Evolutionary conservation across 1,140 invertebrate genomes (phyloP).

Genomic region (Penaeus indicus): DNA sequence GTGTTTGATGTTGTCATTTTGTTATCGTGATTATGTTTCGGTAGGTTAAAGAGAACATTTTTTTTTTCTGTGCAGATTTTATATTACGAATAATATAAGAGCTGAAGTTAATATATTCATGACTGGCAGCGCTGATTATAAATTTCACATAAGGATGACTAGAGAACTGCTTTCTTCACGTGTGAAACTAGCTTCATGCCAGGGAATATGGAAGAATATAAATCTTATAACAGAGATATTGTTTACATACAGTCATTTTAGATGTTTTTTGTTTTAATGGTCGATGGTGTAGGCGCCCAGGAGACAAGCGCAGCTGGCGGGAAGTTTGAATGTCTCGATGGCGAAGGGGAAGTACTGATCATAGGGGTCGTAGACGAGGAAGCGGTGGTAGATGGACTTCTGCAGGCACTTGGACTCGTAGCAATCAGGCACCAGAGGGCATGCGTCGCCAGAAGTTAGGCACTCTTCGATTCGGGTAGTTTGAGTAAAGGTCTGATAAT

Average conservation of each 20-base stretch:
- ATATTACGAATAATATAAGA: background rate
- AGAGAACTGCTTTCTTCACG: constrained; percentile 55
- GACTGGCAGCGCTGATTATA: background rate
- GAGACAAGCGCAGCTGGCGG: constrained; percentile 38
- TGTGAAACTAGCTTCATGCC: constrained; percentile 57
- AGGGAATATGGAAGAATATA: too few species aligned
- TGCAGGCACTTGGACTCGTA: constrained; percentile 66
- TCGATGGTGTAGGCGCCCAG: constrained; percentile 30
- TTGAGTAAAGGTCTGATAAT: constrained; percentile 66
- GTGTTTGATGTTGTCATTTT: too few species aligned
- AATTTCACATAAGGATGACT: background rate
- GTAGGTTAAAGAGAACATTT: background rate
- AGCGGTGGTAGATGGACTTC: constrained; percentile 52
- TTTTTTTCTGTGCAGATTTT: background rate
- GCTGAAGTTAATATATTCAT: background rate
- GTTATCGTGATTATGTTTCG: too few species aligned
- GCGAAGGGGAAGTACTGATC: constrained; percentile 54
- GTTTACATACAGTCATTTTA: too few species aligned
- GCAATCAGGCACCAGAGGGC: constrained; percentile 67
- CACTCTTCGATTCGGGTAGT: constrained; percentile 44
- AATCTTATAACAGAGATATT: too few species aligned
- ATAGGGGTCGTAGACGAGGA: constrained; percentile 55
- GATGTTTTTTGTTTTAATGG: background rate
- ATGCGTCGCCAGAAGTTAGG: constrained; percentile 49
- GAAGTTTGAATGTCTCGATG: constrained; percentile 48